Evolutionary conservation across 2,113 vertebrate species (phyloP).

Genomic region (Acinonyx jubatus): DNA sequence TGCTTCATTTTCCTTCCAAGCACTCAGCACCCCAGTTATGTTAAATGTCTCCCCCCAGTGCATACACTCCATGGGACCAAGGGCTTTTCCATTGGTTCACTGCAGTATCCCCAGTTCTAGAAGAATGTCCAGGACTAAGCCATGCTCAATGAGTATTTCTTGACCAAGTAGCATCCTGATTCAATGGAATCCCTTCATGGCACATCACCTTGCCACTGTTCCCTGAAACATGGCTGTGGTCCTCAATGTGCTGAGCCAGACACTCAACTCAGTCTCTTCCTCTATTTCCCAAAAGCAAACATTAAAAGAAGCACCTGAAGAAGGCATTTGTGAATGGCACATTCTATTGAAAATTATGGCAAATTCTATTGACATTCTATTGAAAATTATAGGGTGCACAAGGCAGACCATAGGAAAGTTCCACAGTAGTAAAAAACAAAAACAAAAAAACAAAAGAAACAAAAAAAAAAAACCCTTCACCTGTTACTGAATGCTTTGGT

Average conservation of each 20-base stretch:
- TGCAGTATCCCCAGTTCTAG: background rate
- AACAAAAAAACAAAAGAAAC: no score
- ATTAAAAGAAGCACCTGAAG: background rate
- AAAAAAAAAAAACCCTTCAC: background rate
- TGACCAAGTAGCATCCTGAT: background rate
- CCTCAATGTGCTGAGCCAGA: background rate
- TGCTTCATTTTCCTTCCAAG: background rate
- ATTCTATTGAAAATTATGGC: background rate
- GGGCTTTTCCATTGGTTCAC: background rate
- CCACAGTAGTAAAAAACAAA: background rate
- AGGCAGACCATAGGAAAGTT: background rate
- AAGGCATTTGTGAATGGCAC: background rate
- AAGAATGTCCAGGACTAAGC: background rate
- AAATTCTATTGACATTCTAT: background rate
- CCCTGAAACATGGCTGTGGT: background rate
- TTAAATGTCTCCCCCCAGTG: background rate
- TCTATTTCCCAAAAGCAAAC: background rate
- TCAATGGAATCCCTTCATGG: background rate
- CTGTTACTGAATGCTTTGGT: background rate
- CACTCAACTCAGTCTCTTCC: background rate
- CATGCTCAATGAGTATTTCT: background rate
- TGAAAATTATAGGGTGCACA: background rate
- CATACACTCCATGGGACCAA: background rate
- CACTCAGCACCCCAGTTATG: background rate
- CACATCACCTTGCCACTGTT: background rate